Evolutionary conservation across 2,888 invertebrate species (phyloP).

Genomic region (Zelleria hepariella): DNA sequence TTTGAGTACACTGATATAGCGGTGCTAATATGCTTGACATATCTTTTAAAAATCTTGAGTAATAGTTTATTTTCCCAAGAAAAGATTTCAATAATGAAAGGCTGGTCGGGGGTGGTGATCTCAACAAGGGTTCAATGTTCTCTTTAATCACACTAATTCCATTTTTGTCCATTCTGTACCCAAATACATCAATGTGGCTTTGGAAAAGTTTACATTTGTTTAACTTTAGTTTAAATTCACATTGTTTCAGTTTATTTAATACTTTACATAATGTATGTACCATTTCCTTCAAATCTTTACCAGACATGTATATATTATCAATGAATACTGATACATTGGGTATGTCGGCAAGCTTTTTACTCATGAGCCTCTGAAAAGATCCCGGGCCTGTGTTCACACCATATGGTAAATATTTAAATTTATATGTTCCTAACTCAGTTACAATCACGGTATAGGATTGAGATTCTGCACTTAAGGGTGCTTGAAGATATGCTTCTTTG

Average conservation of each 20-base stretch:
- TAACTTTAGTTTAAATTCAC: neutral
- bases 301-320: constrained; percentile 9
- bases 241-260: constrained; percentile 2
- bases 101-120: neutral
- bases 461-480: constrained; percentile 7
- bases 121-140: neutral
- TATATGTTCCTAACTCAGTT: constrained; percentile 11
- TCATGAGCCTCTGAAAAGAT: constrained; percentile 13
- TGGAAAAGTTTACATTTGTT: neutral
- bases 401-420: constrained; percentile 11
- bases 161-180: neutral
- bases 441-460: constrained; percentile 12
- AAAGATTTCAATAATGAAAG: neutral
- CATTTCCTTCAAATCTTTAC: constrained; percentile 3
- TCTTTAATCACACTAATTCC: neutral
- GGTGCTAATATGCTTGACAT: constrained; percentile 8
- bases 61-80: too few relatives aligned
- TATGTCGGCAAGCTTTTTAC: constrained; percentile 6
- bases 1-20: constrained; percentile 8
- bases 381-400: constrained; percentile 12
- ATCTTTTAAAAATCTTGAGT: constrained; percentile 7
- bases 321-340: constrained; percentile 8
- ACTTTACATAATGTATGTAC: neutral
- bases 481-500: constrained; percentile 14
- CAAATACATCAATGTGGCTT: neutral